Base-by-base conservation (phyloP, 2,113 vertebrate species). In the Macquaria ambigua region DNA sequence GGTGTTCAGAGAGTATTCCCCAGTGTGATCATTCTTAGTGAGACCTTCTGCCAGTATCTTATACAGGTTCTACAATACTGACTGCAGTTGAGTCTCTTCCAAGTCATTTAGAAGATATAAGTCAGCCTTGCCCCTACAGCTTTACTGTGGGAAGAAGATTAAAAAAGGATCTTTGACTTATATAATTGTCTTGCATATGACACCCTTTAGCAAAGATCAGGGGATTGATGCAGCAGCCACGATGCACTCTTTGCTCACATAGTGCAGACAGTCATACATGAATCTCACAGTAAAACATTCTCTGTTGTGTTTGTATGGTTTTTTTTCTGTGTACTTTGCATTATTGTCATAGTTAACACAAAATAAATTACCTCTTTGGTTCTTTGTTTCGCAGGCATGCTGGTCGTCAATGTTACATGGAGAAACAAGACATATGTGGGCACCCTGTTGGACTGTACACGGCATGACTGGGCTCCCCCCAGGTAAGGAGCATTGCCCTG, bases 361-460 rank as follows among this genome's bases (percentile, higher is more conserved):
- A 68, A 63, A 4, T 79, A 62, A 86, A 50, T 76, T 15, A 63
- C 50, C 50, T 56, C 3, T 78, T 46, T 64, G 1, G 75, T 61
- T 70, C 8, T 53, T 48, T 87, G 74, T 90, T 50, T 87, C 18
- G 16, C 92, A 99, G 98, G 98, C 52, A 99, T 99, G 98, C 93
- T 99, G 95, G 98, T 99, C 90, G 98, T 99, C 31, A 99, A 99
- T 1, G 98, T 99, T 75, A 99, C 98, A 0, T 99, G 98, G 98
- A 97, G 98, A 92, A 99, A 99, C 95, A 99, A 99, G 96, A 99
- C 98, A 0, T 99, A 99, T 0, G 98, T 99, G 63, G 98, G 98
- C 61, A 99, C 98, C 0, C 94, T 99, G 85, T 94, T 99, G 61
- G 98, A 99, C 94, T 99, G 98, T 80, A 99, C 98, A 0, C 96